Base-by-base conservation (phyloP, 2,113 vertebrate genomes). In the Loxodonta africana region DNA sequence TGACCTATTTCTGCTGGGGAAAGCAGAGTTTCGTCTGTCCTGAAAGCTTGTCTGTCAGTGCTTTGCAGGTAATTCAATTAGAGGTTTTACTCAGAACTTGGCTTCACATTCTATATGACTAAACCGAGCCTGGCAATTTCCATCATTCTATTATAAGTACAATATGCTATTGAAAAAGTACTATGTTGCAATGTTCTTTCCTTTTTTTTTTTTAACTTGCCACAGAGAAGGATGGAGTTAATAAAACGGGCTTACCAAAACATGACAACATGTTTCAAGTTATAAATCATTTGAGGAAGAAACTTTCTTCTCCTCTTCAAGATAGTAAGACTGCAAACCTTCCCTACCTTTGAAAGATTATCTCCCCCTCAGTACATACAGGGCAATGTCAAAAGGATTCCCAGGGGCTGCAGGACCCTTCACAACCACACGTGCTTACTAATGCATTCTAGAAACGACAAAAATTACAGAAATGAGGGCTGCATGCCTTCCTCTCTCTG, bases 171-270 rank as follows among this genome's bases (percentile, higher is more conserved):
- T 97, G 96, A 97, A 86, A 97, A 96, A 84, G 95, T 15, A 33
- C 80, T 6, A 8, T 12, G 80, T 62, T 89, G 88, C 85, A 77
- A 87, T 2, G 46, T n/a, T 14, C 77, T 84, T 78, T 95, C 81
- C 85, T 51, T 95, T 93, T 91, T 88, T 4, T 81, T 90, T 91
- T 74, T 87, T 96, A 95, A 86, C 25, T 96, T 96, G 97, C 96
- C 82, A 91, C 96, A 84, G 51, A 98, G 78, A 85, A 96, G 92
- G 96, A 98, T 95, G 95, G 94, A 95, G 97, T 97, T 97, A 97
- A 97, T 95, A 76, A 96, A 3, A 33, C 78, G 46, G 51, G 69
- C 51, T 97, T 93, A 95, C 95, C 48, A 84, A 97, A 96, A 98
- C 95, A 78, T 94, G 98, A 92, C 60, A 95, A 93, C 76, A 95